These are phyloP conservation scores for Rhineura floridana DNA, from an alignment of 2,113 vertebrate species.

Conservation along the genomic window DNA sequence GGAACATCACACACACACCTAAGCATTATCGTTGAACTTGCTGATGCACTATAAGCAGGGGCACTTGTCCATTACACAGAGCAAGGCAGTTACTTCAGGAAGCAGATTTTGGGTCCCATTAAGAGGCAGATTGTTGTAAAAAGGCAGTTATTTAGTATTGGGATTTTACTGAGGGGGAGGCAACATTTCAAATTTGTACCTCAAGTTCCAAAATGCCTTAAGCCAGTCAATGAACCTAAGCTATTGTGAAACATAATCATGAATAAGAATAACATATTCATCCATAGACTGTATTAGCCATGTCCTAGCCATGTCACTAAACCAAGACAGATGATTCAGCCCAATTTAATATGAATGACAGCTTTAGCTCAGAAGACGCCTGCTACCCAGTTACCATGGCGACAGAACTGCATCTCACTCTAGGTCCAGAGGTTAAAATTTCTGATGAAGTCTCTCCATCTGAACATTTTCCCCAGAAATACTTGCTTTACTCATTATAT, in stretches of 20 bases:
- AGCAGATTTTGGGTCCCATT: neutral
- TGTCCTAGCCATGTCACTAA: neutral
- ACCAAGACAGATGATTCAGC: slow-evolving; percentile 12
- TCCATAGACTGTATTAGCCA: neutral
- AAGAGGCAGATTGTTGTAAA: neutral
- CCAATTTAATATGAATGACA: slow-evolving; percentile 29
- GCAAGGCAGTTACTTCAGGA: neutral
- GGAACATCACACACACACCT: no score
- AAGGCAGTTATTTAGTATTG: neutral
- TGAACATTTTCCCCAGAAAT: neutral
- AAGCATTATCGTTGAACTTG: no score
- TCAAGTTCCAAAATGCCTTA: slow-evolving; percentile 7
- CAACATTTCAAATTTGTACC: neutral
- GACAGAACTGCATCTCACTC: slow-evolving; percentile 38
- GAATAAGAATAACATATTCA: neutral
- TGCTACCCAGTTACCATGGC: slow-evolving; percentile 37
- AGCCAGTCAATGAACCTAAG: slow-evolving; percentile 11
- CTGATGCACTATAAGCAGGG: no score
- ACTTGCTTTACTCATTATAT: neutral
- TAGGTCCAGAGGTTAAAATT: slow-evolving; percentile 31
- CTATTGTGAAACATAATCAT: neutral
- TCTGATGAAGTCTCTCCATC: neutral
- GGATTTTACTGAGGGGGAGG: neutral
- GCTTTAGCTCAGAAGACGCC: slow-evolving; percentile 21
- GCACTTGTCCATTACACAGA: no score